Evolutionary conservation across 2,113 vertebrate species (phyloP).

Genomic region (Polypterus senegalus): DNA sequence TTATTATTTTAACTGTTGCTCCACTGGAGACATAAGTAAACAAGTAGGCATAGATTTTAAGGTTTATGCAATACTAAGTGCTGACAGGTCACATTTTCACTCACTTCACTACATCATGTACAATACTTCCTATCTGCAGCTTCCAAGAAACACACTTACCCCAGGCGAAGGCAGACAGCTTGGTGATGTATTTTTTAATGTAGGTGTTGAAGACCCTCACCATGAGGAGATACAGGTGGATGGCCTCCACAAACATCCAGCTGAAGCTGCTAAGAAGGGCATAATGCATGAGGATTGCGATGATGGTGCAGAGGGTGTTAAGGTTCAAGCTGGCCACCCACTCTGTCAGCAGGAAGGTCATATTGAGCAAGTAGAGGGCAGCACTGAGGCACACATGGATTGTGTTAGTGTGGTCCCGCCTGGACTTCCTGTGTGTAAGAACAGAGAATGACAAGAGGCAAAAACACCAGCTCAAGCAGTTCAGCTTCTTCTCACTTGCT

Average conservation of each 20-base stretch:
- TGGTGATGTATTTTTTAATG: slow-evolving; percentile 38
- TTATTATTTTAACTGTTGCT: too few species aligned
- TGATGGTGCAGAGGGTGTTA: slow-evolving; percentile 27
- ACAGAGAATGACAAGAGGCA: not conserved
- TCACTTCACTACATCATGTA: too few species aligned
- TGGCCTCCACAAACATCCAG: slow-evolving; percentile 49
- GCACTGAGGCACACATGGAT: slow-evolving; percentile 44
- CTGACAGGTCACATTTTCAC: too few species aligned
- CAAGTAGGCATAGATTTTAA: too few species aligned
- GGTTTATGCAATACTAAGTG: too few species aligned
- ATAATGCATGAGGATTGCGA: slow-evolving; percentile 38
- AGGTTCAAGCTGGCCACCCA: slow-evolving; percentile 26
- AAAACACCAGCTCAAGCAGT: not conserved
- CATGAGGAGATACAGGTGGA: slow-evolving; percentile 45
- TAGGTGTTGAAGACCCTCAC: slow-evolving; percentile 46
- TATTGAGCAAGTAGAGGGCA: slow-evolving; percentile 42
- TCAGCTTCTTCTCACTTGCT: not conserved
- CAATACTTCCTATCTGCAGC: too few species aligned
- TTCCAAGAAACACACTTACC: slow-evolving; percentile 30
- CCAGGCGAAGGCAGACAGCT: slow-evolving; percentile 42
- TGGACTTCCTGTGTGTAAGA: slow-evolving; percentile 18
- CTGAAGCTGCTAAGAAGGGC: slow-evolving; percentile 43
- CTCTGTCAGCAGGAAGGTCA: slow-evolving; percentile 38
- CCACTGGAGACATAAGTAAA: too few species aligned
- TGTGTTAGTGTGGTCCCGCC: slow-evolving; percentile 22